These are phyloP conservation scores for Hyaena hyaena DNA, from an alignment of 2,113 vertebrate genomes.

Conservation along the genomic window DNA sequence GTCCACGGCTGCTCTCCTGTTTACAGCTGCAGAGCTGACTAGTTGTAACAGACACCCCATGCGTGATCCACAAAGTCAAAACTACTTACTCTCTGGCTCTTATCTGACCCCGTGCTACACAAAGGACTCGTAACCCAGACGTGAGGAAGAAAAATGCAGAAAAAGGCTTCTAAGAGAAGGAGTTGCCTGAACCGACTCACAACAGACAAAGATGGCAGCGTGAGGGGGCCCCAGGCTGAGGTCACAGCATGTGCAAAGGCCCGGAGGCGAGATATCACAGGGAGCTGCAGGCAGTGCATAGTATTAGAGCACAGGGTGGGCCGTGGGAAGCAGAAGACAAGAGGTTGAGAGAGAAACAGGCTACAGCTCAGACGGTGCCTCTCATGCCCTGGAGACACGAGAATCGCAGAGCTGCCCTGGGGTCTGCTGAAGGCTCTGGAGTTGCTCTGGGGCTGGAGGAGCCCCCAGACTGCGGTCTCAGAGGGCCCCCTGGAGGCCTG, in stretches of 20 bases:
- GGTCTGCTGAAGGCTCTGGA: background rate
- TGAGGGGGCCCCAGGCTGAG: background rate
- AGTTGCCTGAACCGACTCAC: background rate
- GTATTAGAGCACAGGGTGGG: accelerated
- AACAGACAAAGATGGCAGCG: background rate
- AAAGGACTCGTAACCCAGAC: background rate
- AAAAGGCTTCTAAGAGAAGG: background rate
- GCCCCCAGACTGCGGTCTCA: too few species aligned
- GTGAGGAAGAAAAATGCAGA: background rate
- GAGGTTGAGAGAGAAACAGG: background rate
- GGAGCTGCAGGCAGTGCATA: accelerated
- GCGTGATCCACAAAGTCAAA: background rate
- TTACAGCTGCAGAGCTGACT: background rate
- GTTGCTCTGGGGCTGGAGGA: background rate
- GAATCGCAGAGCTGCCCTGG: background rate
- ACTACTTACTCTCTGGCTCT: background rate
- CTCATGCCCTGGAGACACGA: accelerated
- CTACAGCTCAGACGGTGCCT: accelerated
- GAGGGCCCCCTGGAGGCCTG: background rate
- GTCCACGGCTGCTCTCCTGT: background rate
- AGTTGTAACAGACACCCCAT: accelerated
- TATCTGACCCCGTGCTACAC: background rate
- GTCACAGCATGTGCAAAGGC: background rate
- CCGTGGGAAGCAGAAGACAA: background rate
- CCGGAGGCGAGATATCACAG: accelerated